Base-by-base conservation (phyloP, 92 coral and sea anemone species). In the Virgularia gustaviana region DNA sequence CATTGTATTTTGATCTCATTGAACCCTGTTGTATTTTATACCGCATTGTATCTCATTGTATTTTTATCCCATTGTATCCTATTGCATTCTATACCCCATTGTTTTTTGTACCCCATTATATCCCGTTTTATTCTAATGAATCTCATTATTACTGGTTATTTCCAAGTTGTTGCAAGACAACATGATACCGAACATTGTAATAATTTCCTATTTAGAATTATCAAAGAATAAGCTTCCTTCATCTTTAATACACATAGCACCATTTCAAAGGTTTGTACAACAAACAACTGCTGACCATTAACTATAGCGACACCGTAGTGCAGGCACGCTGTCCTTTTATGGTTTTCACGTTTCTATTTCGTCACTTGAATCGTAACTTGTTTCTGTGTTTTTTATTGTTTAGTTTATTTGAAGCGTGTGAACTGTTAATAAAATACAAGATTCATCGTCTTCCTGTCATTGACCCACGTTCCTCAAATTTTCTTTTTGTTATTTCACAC, bases 201-300 rank as follows among this genome's bases (percentile, higher is more conserved):
- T 43, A 43, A 43, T 43, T 43, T 43, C 51, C 20, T 4, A 22
- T 23, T 10, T 60, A 92, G 98, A 88, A 44, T 43, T 86, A 36
- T 87, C 87, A 39, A 76, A 81, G 22, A 63, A 85, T 57, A 89
- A 79, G 73, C 52, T 85, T 35, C 80, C 79, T 25, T 78, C 92
- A 13, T 85, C 87, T 12, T 57, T 92, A 41, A 84, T 92, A 60
- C 85, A 85, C 52, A 92, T 89, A 22, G 81, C 86, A 38, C 98
- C 98, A 53, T 76, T 81, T 81, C 96, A 92, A 68, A 89, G 98
- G 98, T 92, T n/a, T n/a, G n/a, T n/a, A n/a, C n/a, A n/a, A n/a
- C n/a, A n/a, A n/a, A n/a, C n/a, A n/a, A n/a, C n/a, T n/a, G n/a
- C n/a, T n/a, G n/a, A n/a, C n/a, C n/a, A n/a, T n/a, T n/a, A n/a